phyloP scores from a whole-genome alignment of 2,113 vertebrate species.

The Pterocles burchelli region DNA sequence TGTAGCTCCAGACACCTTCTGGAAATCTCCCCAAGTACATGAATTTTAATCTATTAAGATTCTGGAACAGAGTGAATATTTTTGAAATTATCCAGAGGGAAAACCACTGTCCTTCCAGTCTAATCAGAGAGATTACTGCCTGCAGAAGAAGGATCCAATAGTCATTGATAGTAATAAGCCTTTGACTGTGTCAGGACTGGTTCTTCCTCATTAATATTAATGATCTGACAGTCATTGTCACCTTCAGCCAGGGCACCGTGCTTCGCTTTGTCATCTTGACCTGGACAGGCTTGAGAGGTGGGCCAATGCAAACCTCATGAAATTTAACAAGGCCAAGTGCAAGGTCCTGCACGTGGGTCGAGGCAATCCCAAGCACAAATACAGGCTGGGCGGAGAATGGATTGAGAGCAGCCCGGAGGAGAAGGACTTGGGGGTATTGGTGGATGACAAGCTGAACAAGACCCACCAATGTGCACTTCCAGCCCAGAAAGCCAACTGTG shows the following conservation, averaged over 20 bases:
- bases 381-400: too few species aligned
- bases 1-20: not conserved
- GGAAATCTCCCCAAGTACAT: not conserved
- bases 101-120: not conserved
- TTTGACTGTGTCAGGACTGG: not conserved
- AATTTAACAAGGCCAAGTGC: too few species aligned
- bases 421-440: too few species aligned
- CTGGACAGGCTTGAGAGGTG: too few species aligned
- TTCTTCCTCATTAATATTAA: not conserved
- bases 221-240: not conserved
- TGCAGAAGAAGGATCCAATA: not conserved
- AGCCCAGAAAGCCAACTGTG: too few species aligned
- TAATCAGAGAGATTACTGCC: not conserved
- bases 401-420: too few species aligned
- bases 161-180: not conserved
- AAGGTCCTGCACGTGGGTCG: too few species aligned
- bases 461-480: too few species aligned
- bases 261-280: not conserved
- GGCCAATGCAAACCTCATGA: too few species aligned
- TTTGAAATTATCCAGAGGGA: not conserved
- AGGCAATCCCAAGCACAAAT: too few species aligned
- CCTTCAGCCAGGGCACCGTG: not conserved
- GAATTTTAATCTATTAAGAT: slow-evolving; percentile 2
- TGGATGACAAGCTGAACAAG: too few species aligned
- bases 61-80: not conserved